Evolutionary conservation across 2,888 invertebrate species (phyloP).

Genomic region (Augochlorella aurata): DNA sequence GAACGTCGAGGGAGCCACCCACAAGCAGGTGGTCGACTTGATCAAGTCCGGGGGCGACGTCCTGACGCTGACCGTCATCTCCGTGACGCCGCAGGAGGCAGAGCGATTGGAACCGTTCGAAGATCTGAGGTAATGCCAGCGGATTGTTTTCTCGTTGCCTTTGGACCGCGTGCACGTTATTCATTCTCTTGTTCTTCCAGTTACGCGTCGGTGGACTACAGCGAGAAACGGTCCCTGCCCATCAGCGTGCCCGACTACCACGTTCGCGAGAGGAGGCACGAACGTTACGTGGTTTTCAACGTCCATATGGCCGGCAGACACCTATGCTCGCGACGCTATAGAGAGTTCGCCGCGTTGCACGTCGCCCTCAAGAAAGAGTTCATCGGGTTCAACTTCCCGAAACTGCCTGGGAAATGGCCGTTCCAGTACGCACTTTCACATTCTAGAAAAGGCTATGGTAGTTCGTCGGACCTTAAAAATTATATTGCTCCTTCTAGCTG

Average conservation of each 20-base stretch:
- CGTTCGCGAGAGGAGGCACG: conserved; percentile 92
- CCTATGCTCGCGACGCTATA: conserved; percentile 96
- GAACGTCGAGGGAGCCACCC: conserved; percentile 99
- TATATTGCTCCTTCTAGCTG: no score
- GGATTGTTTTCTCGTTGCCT: no score
- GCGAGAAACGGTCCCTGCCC: conserved; percentile 95
- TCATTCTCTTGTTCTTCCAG: conserved; percentile 79
- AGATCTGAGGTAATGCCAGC: conserved; percentile 74
- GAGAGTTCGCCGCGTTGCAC: conserved; percentile 96
- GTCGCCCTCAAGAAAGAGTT: conserved; percentile 96
- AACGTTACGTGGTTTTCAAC: conserved; percentile 97
- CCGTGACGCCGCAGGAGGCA: conserved; percentile 94
- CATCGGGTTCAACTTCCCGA: conserved; percentile 97
- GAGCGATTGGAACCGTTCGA: conserved; percentile 82
- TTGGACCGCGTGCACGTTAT: neutral
- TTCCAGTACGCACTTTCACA: conserved; percentile 85
- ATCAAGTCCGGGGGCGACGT: conserved; percentile 99
- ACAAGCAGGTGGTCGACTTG: conserved; percentile 99
- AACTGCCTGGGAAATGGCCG: conserved; percentile 99
- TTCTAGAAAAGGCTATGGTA: neutral
- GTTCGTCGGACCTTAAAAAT: no score
- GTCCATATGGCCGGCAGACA: conserved; percentile 99
- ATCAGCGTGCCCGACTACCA: conserved; percentile 98
- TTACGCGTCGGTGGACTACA: conserved; percentile 93
- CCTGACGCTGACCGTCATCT: conserved; percentile 97